Percentiles rank a stretch among this genome's conserved stretches.
Conservation (phyloP, 2,797 vertebrate species). For the Alectoris magna region DNA sequence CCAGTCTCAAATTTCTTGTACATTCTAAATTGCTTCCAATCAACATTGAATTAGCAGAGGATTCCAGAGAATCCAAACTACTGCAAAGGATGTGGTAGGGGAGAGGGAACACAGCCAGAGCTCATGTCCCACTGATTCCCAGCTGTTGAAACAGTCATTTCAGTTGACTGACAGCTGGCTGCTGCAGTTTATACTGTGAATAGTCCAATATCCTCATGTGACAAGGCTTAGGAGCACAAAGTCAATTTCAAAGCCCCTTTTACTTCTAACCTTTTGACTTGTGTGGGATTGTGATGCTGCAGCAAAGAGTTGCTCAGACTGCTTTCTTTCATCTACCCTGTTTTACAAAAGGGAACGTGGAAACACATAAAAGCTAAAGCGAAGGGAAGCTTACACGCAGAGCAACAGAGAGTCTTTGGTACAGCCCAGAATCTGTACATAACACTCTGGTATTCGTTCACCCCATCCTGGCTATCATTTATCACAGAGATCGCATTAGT, state of each 20-base stretch:
- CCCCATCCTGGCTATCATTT: not conserved
- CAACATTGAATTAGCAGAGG: constrained; percentile 68
- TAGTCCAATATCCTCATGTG: constrained; percentile 35
- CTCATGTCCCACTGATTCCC: constrained; percentile 57
- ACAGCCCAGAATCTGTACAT: not conserved
- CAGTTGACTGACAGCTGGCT: constrained; percentile 57
- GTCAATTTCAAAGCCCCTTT: constrained; percentile 18
- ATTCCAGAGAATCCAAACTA: constrained; percentile 64
- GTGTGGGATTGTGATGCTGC: not conserved
- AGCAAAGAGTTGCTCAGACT: not conserved
- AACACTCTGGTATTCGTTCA: not conserved
- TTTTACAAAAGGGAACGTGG: not conserved
- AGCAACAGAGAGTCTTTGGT: not conserved
- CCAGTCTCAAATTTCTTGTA: constrained; percentile 53
- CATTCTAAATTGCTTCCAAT: constrained; percentile 65
- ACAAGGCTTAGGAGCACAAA: constrained; percentile 39
- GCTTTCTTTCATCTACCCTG: not conserved
- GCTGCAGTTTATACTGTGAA: constrained; percentile 22
- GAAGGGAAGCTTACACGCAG: not conserved
- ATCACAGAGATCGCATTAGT: not conserved
- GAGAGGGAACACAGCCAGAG: constrained; percentile 41
- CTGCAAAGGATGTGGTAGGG: constrained; percentile 46
- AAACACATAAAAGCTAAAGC: not conserved
- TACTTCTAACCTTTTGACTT: not conserved
- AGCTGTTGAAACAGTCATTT: constrained; percentile 70